Evolutionary conservation across 2,888 invertebrate species (phyloP).

Genomic region (Dinocampus coccinellae): DNA sequence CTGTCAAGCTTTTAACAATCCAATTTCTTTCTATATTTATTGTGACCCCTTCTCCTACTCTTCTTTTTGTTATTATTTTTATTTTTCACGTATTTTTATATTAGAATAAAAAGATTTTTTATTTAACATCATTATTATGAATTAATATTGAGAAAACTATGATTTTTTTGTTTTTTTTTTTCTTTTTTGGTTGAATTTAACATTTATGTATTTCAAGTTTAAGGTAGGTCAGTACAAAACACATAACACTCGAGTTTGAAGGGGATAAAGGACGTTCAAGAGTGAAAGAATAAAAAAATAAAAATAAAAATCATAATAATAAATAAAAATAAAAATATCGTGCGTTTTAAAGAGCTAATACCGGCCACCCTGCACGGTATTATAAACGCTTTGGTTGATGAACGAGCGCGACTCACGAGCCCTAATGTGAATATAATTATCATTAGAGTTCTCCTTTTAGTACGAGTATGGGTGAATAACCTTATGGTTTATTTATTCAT

Average conservation of each 20-base stretch:
- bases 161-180: too few species aligned
- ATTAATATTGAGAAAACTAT: too few species aligned
- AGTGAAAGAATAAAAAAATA: background rate
- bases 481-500: slow-evolving; percentile 38
- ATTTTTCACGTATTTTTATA: background rate
- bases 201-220: background rate
- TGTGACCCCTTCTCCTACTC: too few species aligned
- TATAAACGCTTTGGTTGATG: slow-evolving; percentile 50
- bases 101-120: background rate
- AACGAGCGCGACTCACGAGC: slow-evolving; percentile 52
- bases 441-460: slow-evolving; percentile 44
- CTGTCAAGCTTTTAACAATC: too few species aligned
- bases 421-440: slow-evolving; percentile 60
- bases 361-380: slow-evolving; percentile 38
- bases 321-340: slow-evolving; percentile 39
- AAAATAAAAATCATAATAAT: background rate
- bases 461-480: slow-evolving; percentile 37
- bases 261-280: background rate
- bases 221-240: slow-evolving; percentile 14
- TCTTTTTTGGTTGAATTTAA: too few species aligned
- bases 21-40: background rate
- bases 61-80: too few species aligned
- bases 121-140: background rate
- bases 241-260: background rate
- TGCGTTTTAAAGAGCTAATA: slow-evolving; percentile 50